Percentiles rank a stretch among this genome's conserved stretches.
Evolutionary conservation across 2,888 invertebrate genomes (phyloP).

Genomic region (Cyaniris semiargus): DNA sequence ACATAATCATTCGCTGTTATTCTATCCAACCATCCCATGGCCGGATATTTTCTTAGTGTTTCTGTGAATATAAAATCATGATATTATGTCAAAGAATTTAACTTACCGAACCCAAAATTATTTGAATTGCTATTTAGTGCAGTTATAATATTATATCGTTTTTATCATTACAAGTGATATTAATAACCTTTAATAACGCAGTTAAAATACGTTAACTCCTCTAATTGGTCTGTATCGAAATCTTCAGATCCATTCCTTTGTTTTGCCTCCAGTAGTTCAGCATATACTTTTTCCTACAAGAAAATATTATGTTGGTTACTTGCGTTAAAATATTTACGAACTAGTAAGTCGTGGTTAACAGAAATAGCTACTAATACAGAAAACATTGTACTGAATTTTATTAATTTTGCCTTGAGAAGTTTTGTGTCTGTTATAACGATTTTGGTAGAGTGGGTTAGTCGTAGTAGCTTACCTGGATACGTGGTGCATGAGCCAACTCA

Average conservation of each 20-base stretch:
- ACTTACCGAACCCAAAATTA: too few relatives aligned
- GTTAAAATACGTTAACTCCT: constrained; percentile 48
- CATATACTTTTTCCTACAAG: constrained; percentile 38
- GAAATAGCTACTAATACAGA: too few relatives aligned
- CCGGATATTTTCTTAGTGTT: constrained; percentile 51
- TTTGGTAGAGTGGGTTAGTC: background rate
- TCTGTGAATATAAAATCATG: constrained; percentile 46
- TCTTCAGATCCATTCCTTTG: constrained; percentile 40
- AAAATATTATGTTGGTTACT: background rate
- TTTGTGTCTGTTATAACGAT: too few relatives aligned
- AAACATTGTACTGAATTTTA: too few relatives aligned
- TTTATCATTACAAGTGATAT: too few relatives aligned
- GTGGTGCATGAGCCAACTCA: background rate
- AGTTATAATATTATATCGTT: too few relatives aligned
- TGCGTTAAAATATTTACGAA: too few relatives aligned
- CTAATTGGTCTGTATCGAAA: constrained; percentile 43
- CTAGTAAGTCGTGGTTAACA: too few relatives aligned
- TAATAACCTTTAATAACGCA: constrained; percentile 53
- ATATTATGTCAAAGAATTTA: background rate
- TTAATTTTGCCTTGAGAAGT: too few relatives aligned
- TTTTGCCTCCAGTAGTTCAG: constrained; percentile 26
- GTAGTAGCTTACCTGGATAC: background rate
- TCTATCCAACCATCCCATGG: constrained; percentile 58
- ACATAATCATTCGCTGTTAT: constrained; percentile 47
- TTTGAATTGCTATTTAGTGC: too few relatives aligned